A percentile compares a stretch with the other conserved stretches of the same genome.
These are phyloP conservation scores for mouse (Mus musculus) DNA, from an alignment of 2,113 vertebrate genomes.

Conservation along the genomic window DNA sequence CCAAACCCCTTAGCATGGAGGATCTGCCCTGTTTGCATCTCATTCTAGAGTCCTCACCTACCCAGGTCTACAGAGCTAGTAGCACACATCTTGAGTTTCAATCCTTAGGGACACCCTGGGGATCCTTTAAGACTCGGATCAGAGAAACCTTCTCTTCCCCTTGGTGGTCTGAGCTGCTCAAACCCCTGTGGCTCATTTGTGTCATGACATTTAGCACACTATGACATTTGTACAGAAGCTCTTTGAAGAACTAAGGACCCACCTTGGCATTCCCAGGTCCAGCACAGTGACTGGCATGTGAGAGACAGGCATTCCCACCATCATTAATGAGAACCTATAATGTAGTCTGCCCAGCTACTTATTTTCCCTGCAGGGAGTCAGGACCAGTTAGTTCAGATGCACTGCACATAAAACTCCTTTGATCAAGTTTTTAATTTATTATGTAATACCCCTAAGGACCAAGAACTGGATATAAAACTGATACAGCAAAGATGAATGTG, in stretches of 20 bases:
- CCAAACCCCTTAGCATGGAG: background rate
- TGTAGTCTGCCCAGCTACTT: background rate
- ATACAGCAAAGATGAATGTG: background rate
- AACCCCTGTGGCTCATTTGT: background rate
- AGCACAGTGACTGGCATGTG: background rate
- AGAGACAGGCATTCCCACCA: background rate
- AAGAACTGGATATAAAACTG: conserved; percentile 21
- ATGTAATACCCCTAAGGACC: conserved; percentile 10
- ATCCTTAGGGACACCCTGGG: background rate
- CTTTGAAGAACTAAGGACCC: background rate
- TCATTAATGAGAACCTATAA: background rate
- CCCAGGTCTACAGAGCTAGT: background rate
- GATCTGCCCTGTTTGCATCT: background rate
- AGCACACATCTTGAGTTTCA: background rate
- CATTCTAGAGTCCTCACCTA: background rate
- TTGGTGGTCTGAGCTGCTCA: background rate
- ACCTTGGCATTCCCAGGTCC: background rate
- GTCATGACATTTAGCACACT: background rate
- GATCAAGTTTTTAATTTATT: conserved; percentile 55
- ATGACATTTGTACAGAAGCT: background rate
- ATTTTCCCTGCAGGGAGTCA: background rate
- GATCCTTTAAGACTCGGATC: background rate
- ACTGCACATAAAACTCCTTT: conserved; percentile 33
- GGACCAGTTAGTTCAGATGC: conserved; percentile 31
- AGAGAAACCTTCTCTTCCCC: background rate